phyloP scores from a whole-genome alignment of 2,113 vertebrate species.

The Edolisoma coerulescens region DNA sequence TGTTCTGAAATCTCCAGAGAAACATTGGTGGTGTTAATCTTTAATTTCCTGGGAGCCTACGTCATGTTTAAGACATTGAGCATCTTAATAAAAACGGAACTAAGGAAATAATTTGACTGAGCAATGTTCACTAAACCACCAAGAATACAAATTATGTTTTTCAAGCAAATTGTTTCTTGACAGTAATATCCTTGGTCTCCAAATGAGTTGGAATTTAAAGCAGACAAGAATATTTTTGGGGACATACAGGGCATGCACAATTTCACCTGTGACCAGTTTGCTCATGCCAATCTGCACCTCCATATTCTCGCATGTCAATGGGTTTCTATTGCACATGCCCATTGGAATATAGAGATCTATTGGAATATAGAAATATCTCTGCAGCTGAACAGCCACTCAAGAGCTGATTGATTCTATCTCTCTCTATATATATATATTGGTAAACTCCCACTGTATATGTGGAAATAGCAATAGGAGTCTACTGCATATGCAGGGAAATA shows the following conservation, averaged over 20 bases:
- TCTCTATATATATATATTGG: not conserved
- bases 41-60: not conserved
- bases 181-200: not conserved
- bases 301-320: not conserved
- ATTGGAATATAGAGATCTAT: not conserved
- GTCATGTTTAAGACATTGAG: not conserved
- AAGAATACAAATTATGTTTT: not conserved
- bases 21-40: not conserved
- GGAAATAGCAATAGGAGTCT: not conserved
- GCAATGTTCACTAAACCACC: not conserved
- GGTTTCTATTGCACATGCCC: not conserved
- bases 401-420: not conserved
- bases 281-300: not conserved
- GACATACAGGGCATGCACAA: not conserved
- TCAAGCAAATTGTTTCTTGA: not conserved
- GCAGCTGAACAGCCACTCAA: not conserved
- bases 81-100: not conserved
- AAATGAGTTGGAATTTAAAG: not conserved
- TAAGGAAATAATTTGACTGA: not conserved
- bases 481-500: not conserved
- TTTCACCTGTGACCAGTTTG: not conserved
- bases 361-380: not conserved
- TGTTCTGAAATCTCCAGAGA: constrained; percentile 10
- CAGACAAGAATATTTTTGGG: not conserved
- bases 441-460: not conserved